Base-by-base conservation (phyloP, 1,140 invertebrate genomes). In the Drosophila paulistorum region DNA sequence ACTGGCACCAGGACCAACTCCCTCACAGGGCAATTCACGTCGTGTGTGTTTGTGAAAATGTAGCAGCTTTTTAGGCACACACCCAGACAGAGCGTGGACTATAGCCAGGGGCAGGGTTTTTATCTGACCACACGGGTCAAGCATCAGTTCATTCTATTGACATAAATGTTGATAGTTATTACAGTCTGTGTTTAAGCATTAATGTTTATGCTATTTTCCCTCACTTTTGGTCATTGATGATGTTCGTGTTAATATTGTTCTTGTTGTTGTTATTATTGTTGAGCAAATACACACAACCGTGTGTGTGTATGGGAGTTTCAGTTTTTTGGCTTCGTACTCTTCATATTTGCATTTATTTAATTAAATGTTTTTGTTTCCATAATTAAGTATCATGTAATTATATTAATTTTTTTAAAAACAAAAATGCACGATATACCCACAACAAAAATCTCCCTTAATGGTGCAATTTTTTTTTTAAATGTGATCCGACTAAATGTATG, bases 131-230 rank as follows among this genome's bases (percentile, higher is more conserved):
- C 68, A 23, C 83, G 72, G 79, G 82, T 86, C 82, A 86, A 87
- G 82, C 82, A 79, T 86, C 83, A 87, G 82, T 87, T 86, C 79
- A 87, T 86, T 82, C 79, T 87, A 86, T 86, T 86, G 83, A 87
- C 83, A 86, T 87, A 82, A 86, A 87, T 82, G 82, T 86, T 86
- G 86, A 86, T 86, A 83, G 86, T 86, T 86, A 87, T 87, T 87
- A 23, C 17, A 82, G 82, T 87, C 82, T 86, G 79, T 73, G 79
- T 69, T 86, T 69, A 82, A 86, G 71, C 83, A 76, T 87, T 86
- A 87, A 79, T 79, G 82, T 87, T 87, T 73, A 87, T 87, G 67
- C 75, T 87, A 72, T 73, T 81, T 64, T 82, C 68, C 71, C 74
- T 75, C 71, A 64, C 60, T 61, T 54, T 67, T 61, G 17, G 65